Conservation (phyloP, 2,797 vertebrate genomes). For the Enteromius unitaeniatus region DNA sequence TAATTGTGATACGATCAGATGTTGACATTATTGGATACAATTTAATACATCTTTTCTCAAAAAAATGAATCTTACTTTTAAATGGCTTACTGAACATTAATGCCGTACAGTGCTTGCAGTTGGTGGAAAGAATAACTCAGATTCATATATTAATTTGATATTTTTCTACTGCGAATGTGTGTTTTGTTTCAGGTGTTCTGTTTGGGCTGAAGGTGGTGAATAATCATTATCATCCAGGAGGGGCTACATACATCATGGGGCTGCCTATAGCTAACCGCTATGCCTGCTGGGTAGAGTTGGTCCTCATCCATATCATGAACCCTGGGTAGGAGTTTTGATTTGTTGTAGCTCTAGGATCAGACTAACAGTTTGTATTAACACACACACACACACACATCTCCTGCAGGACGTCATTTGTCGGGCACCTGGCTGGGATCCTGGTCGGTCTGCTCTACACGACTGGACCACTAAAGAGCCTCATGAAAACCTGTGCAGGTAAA, state of each 20-base stretch:
- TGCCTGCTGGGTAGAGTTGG: constrained; percentile 91
- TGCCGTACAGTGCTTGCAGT: not conserved
- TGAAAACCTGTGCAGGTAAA: constrained; percentile 85
- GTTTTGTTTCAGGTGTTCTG: constrained; percentile 84
- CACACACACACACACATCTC: constrained; percentile 6
- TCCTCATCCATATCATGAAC: constrained; percentile 88
- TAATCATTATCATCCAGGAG: constrained; percentile 89
- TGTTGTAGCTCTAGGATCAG: not conserved
- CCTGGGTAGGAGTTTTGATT: constrained; percentile 81
- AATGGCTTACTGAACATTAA: too few relatives aligned
- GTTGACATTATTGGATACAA: not conserved
- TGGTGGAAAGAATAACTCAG: not conserved
- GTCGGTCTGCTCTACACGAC: constrained; percentile 90
- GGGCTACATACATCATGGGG: constrained; percentile 81
- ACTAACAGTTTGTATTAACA: constrained; percentile 10
- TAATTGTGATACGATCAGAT: not conserved
- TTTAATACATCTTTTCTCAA: constrained; percentile 6
- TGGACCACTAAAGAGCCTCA: constrained; percentile 86
- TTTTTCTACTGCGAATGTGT: not conserved
- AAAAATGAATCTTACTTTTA: not conserved
- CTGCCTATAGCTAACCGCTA: constrained; percentile 83
- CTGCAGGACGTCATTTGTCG: constrained; percentile 88
- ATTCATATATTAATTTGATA: not conserved
- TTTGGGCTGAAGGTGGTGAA: constrained; percentile 95
- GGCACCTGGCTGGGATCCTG: constrained; percentile 93